phyloP scores from a whole-genome alignment of 2,113 vertebrate genomes.

The rat (Rattus norvegicus) region DNA sequence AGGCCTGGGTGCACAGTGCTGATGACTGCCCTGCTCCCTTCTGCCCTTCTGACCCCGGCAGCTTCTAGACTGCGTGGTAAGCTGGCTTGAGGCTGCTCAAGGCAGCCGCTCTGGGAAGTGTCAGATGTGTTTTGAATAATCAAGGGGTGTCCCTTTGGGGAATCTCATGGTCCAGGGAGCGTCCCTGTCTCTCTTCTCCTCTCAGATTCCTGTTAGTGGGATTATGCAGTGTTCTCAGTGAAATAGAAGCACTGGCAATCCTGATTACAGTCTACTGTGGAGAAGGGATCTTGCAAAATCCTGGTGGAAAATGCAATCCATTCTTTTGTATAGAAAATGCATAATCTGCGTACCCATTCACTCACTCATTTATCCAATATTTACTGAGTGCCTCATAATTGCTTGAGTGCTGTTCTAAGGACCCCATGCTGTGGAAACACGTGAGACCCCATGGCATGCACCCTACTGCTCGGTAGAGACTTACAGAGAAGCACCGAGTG shows the following conservation, averaged over 20 bases:
- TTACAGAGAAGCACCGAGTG: background rate
- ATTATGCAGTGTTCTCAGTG: too few species aligned
- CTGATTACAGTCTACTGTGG: background rate
- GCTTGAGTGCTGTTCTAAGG: background rate
- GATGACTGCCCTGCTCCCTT: background rate
- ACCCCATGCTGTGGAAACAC: rapidly evolving
- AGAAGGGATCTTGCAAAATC: background rate
- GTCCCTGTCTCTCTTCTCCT: background rate
- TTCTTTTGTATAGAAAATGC: background rate
- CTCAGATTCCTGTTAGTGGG: rapidly evolving
- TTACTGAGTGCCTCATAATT: background rate
- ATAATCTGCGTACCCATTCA: rapidly evolving
- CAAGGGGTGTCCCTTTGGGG: background rate
- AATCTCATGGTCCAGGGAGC: rapidly evolving
- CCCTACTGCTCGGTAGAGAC: background rate
- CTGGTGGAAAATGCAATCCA: background rate
- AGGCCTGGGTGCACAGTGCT: background rate
- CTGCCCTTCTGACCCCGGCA: constrained; percentile 1
- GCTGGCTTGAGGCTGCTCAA: background rate
- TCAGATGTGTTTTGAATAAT: background rate
- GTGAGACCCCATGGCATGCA: rapidly evolving
- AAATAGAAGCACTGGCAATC: background rate
- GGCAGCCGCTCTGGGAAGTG: rapidly evolving
- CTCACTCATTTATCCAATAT: background rate
- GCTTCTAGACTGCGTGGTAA: constrained; percentile 59